phyloP scores from a whole-genome alignment of 2,113 vertebrate species.

The rat (Rattus norvegicus) region GRCr8 NC_086021.1:33816001-33816500 shows the following conservation, averaged over 20 bases:
- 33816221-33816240: not conserved
- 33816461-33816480: not conserved
- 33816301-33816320: not conserved
- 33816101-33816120: too few relatives aligned
- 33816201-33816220: not conserved
- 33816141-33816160: too few relatives aligned
- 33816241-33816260: not conserved
- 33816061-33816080: too few relatives aligned
- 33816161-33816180: not conserved
- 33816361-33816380: not conserved
- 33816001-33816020: not conserved
- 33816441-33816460: not conserved
- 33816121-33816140: too few relatives aligned
- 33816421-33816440: not conserved
- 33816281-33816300: not conserved
- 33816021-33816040: not conserved
- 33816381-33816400: not conserved
- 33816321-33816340: not conserved
- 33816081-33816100: too few relatives aligned
- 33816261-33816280: not conserved
- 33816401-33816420: not conserved
- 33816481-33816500: not conserved
- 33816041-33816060: not conserved
- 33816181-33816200: too few relatives aligned
- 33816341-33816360: not conserved